Conservation (phyloP, 2,888 invertebrate genomes). For the Cataglyphis albicans region DNA sequence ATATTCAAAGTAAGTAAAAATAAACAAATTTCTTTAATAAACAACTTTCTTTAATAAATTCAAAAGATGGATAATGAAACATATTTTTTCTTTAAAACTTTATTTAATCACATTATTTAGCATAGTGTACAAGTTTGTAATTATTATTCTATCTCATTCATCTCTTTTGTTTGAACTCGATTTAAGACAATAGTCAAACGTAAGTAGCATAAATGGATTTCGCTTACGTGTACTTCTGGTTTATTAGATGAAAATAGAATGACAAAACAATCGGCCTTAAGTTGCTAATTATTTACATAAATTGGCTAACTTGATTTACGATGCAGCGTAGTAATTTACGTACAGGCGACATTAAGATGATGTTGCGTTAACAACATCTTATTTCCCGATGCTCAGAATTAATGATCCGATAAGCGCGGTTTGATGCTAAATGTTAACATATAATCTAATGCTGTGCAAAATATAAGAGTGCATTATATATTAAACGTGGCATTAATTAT, state of each 20-base stretch:
- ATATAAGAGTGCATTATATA: conserved; percentile 32
- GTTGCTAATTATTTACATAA: conserved; percentile 60
- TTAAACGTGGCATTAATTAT: conserved; percentile 54
- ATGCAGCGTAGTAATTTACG: conserved; percentile 59
- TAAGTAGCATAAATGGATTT: conserved; percentile 27
- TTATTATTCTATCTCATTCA: conserved; percentile 9
- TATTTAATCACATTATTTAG: background rate
- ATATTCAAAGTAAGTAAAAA: background rate
- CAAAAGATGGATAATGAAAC: background rate
- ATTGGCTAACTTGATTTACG: conserved; percentile 62
- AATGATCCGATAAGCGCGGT: conserved; percentile 50
- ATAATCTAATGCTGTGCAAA: conserved; percentile 54
- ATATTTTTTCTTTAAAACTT: background rate
- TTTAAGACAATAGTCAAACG: conserved; percentile 31
- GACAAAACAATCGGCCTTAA: conserved; percentile 14
- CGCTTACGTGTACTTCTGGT: conserved; percentile 25
- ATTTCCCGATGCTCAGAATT: conserved; percentile 11
- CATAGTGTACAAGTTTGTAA: background rate
- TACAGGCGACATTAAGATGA: conserved; percentile 56
- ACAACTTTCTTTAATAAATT: background rate
- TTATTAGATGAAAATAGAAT: background rate
- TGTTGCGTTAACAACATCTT: conserved; percentile 61
- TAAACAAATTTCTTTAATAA: background rate
- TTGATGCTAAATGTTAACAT: conserved; percentile 62
- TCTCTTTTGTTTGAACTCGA: background rate